Base-by-base conservation (phyloP, 2,797 vertebrate species). In the Tenualosa ilisha region DNA sequence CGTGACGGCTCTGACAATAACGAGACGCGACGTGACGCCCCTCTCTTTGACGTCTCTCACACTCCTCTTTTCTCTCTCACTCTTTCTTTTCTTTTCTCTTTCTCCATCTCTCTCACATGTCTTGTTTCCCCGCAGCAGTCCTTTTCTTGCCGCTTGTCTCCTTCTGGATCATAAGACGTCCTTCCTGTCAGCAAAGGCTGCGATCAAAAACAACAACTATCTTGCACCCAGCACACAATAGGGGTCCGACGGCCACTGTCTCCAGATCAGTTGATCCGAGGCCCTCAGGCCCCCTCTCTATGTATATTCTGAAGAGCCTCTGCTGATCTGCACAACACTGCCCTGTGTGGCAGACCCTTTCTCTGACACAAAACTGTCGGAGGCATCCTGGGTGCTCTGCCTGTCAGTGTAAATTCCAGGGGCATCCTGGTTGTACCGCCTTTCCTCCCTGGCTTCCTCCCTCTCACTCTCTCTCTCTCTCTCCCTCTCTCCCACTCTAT, bases 1-100 rank as follows among this genome's bases (percentile, higher is more conserved):
- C 31, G 79, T 79, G 75, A 56, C 84, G 75, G 82, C 82, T 50
- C 84, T 89, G 86, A 89, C 59, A 81, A 20, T 87, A 86, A 87
- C 43, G 81, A 86, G 83, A 83, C 68, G 56, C 84, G 83, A 87
- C 79, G 24, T 53, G 43, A 43, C 7, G 24, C 13, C 24, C 12
- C 15, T 63, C 65, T 72, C 11, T 20, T 31, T 31, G 12, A 15
- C 15, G 13, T 37, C 26, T 72, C 31, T 72, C 31, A 1, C 65
- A 4, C 65, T 40, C 26, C 26, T 31, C 26, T 40, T 40, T 31
- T 15, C n/a, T 17, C 13, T 72, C 6, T 72, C 31, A 3, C 65
- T 40, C 65, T 72, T 13, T 72, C 65, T 40, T 26, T 72, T 13
- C 13, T 26, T 72, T 26, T 72, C 31, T 37, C 65, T 72, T 13